Base-by-base conservation (phyloP, 2,797 vertebrate species). In the Poecilia picta region DNA sequence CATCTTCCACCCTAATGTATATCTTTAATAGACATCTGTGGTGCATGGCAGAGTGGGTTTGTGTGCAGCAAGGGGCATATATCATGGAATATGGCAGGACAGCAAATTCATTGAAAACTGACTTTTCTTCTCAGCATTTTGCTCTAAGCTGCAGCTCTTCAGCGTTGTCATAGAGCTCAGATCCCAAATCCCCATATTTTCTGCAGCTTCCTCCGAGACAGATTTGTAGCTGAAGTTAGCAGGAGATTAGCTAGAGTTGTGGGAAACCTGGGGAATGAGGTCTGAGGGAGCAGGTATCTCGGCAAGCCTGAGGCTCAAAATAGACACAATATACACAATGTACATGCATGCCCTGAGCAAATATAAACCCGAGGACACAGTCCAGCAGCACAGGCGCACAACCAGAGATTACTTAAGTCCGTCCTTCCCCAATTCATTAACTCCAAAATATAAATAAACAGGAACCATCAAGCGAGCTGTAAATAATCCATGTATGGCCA, bases 251-350 rank as follows among this genome's bases (percentile, higher is more conserved):
- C 89, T 88, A 76, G 87, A 94, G 94, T 94, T 94, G 92, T 94
- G 91, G 92, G 91, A 92, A 94, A 96, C 94, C 95, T 95, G 94
- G 92, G 93, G 94, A 94, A 95, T 92, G 89, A 92, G 91, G 87
- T 89, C 81, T 64, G 64, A 83, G 81, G 89, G 80, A 15, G 20
- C 72, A 71, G 82, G 43, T 74, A 84, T 83, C 76, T 86, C 53
- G 6, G 80, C 75, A 85, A 82, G 76, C 73, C 75, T 77, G 47
- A 43, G 51, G 45, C 77, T 74, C 78, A 74, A 66, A 77, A 57
- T 71, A 74, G 25, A 74, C 78, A 74, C 66, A 45, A 4, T 13
- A 28, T 49, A 45, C 55, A 70, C 28, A 47, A 11, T 25, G 6
- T 57, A 72, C 55, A 74, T 45, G 39, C 55, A 74, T 45, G 39